Base-by-base conservation (phyloP, 2,797 vertebrate genomes). In the Argyrosomus regius region DNA sequence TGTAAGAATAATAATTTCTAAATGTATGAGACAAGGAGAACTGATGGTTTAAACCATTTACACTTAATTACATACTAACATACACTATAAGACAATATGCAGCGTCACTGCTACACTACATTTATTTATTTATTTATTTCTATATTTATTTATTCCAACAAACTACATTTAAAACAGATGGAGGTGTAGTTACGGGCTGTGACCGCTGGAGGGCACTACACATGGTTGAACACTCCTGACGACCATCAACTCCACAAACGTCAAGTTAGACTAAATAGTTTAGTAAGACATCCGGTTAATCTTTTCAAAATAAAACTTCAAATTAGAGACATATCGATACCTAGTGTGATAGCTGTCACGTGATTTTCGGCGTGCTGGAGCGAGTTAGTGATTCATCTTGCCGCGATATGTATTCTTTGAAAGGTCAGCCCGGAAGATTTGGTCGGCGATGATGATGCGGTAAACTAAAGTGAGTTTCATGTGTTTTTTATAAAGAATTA, bases 381-480 rank as follows among this genome's bases (percentile, higher is more conserved):
- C 2, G 24, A 1, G 9, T 39, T 0, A 46, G 74, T 0, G 78
- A 82, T 0, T 0, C 50, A 84, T 92, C 89, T 90, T 72, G 85
- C 22, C 0, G 1, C 5, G 8, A 24, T 11, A 57, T 10, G 62
- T 82, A 16, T 0, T 92, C 93, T 94, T 84, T 79, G 89, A 18
- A 3, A 48, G 8, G 10, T 69, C 26, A 60, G 26, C n/a, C 87
- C 89, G 92, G 92, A 94, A 92, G 84, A 57, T 3, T 63, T 16
- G 69, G 48, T 14, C 16, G 28, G 10, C 22, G 71, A 80, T 50
- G 85, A 83, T 85, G 87, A 46, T 87, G 73, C 84, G 69, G 53
- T 94, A 80, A 93, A 87, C 8, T 63, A 73, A 78, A 88, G 91
- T 92, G 68, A 90, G 91, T 91, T 72, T 54, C 43, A 64, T 52